These are phyloP conservation scores for Machaerirhynchus nigripectus DNA, from an alignment of 2,113 vertebrate genomes.

Conservation along the genomic window DNA sequence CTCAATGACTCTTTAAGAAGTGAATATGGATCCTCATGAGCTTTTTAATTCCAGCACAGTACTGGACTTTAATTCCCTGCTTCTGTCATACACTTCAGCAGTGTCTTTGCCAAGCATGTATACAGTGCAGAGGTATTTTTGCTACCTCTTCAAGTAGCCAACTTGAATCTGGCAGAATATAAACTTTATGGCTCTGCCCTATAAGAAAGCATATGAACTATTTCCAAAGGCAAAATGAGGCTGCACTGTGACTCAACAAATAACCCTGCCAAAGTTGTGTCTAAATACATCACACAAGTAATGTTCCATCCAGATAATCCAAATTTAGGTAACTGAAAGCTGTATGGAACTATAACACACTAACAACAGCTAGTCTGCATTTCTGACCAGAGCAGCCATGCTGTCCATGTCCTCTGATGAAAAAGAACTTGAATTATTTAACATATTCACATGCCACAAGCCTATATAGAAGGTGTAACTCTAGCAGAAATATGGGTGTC, in stretches of 20 bases:
- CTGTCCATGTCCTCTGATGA: neutral
- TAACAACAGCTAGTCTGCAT: neutral
- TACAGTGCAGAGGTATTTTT: neutral
- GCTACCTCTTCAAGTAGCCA: neutral
- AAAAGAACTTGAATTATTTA: neutral
- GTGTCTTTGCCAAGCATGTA: neutral
- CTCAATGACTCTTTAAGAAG: neutral
- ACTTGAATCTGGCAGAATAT: neutral
- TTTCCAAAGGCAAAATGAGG: neutral
- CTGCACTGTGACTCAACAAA: neutral
- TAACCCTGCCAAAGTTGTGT: neutral
- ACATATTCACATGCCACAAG: neutral
- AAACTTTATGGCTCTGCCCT: neutral
- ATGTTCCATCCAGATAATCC: neutral
- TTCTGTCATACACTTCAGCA: neutral
- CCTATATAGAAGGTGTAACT: neutral
- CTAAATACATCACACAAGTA: neutral
- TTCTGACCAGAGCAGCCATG: neutral
- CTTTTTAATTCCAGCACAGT: neutral
- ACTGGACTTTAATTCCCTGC: neutral
- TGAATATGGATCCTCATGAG: neutral
- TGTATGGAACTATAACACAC: neutral
- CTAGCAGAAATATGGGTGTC: neutral
- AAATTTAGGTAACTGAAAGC: neutral
- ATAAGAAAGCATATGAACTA: neutral